These are phyloP conservation scores for Desmodus rotundus DNA, from an alignment of 2,113 vertebrate genomes.

Conservation along the genomic window DNA sequence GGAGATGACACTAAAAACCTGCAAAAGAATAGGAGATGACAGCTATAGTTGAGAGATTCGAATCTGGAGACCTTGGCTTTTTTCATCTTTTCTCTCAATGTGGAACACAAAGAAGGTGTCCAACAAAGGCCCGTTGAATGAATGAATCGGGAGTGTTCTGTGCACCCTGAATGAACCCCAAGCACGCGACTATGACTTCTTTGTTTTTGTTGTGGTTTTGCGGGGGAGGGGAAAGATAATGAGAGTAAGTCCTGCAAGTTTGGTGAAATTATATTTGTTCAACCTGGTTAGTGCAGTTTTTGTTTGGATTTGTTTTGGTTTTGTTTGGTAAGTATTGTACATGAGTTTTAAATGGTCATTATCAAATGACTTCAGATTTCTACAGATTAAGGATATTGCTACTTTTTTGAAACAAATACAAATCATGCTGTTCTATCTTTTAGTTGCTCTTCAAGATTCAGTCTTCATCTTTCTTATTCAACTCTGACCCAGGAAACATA, in stretches of 20 bases:
- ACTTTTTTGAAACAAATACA: not conserved
- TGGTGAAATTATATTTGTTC: not conserved
- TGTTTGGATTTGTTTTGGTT: not conserved
- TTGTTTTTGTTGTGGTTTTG: not conserved
- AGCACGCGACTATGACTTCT: not conserved
- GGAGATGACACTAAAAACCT: not conserved
- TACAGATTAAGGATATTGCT: not conserved
- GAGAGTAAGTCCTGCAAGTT: not conserved
- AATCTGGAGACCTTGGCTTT: not conserved
- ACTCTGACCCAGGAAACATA: not conserved
- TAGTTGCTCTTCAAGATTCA: not conserved
- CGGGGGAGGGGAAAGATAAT: not conserved
- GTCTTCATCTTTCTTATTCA: not conserved
- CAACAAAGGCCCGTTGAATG: not conserved
- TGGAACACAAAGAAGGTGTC: not conserved
- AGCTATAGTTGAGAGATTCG: not conserved
- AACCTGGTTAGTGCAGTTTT: not conserved
- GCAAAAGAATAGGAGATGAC: not conserved
- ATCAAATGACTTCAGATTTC: not conserved
- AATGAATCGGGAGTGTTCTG: not conserved
- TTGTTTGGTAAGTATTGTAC: not conserved
- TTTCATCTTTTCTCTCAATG: not conserved
- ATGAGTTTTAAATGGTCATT: not conserved
- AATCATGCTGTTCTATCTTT: not conserved
- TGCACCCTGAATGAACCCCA: not conserved